A percentile compares a stretch with the other conserved stretches of the same genome.
Conservation (phyloP, 2,113 vertebrate species). For the Fulica atra region DNA sequence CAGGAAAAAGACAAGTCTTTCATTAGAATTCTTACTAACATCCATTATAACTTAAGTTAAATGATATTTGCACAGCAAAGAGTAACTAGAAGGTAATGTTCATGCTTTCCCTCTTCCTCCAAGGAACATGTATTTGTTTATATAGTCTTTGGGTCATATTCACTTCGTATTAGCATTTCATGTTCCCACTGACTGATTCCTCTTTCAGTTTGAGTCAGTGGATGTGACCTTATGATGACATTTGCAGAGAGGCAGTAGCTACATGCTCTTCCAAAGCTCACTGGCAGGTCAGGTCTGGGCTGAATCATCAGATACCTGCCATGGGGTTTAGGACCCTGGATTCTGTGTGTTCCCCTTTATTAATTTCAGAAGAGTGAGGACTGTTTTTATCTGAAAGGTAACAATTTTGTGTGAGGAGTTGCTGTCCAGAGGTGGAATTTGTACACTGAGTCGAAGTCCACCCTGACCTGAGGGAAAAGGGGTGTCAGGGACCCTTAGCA, state of each 20-base stretch:
- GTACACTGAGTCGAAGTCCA: not conserved
- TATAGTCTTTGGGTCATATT: not conserved
- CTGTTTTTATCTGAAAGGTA: not conserved
- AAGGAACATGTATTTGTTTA: conserved; percentile 8
- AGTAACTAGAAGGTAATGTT: conserved; percentile 7
- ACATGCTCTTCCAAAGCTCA: not conserved
- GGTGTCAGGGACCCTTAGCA: not conserved
- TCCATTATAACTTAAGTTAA: conserved; percentile 7
- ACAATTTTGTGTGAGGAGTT: not conserved
- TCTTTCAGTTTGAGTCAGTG: conserved; percentile 32
- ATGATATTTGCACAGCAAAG: conserved; percentile 61
- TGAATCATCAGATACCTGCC: not conserved
- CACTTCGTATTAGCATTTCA: conserved; percentile 23
- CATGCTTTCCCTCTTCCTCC: conserved; percentile 5
- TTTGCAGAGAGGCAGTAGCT: conserved; percentile 52
- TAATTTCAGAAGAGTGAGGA: not conserved
- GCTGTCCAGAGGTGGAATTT: not conserved
- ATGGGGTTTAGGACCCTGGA: not conserved
- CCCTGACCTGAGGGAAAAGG: accelerated
- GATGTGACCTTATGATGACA: conserved; percentile 67
- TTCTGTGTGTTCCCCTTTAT: not conserved
- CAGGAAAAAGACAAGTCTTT: conserved; percentile 34
- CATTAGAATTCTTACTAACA: conserved; percentile 34
- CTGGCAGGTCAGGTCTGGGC: not conserved
- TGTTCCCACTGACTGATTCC: conserved; percentile 20